Base-by-base conservation (phyloP, 2,888 invertebrate species). In the Tridacna crocea region DNA sequence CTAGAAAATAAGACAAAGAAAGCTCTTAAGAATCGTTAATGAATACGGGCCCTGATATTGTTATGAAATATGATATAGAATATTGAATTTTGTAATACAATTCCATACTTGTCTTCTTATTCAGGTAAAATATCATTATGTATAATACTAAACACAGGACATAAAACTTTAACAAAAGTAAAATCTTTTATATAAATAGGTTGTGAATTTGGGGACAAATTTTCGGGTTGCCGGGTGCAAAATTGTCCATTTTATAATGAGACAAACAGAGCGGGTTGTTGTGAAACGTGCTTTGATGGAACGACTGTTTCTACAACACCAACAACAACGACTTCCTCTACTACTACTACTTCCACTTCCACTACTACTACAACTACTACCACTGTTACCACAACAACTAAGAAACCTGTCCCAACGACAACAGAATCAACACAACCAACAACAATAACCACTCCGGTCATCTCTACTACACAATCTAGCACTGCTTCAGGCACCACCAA, bases 191-290 rank as follows among this genome's bases (percentile, higher is more conserved):
- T 36, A 15, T 36, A 4, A 15, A 19, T 78, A 90, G 90, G 84
- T 15, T 90, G 90, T 82, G 85, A 88, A 72, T 90, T 80, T 70
- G 91, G 91, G 0, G 90, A 91, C 80, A 89, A 82, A 58, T 78
- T 74, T 12, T 26, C 75, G 0, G 89, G 88, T 60, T 91, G 91
- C 60, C 26, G n/a, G 0, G 77, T 70, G 6, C 51, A 24, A 1
- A 17, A 72, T 51, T 88, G 88, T 82, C 46, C 72, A 2, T 47
- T 27, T 19, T 86, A 86, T 48, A 26, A 27, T 26, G 65, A 27
- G 11, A 61, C 61, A 13, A 61, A 24, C 27, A 12, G 51, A 26
- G 66, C 46, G 0, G 72, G 78, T 0, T 88, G 88, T 60, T 88
- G 88, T 74, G 83, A 83, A 36, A 85, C 86, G 2, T 70, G 70